Conservation (phyloP, 1,140 invertebrate species). For the Oppia nitens region DNA sequence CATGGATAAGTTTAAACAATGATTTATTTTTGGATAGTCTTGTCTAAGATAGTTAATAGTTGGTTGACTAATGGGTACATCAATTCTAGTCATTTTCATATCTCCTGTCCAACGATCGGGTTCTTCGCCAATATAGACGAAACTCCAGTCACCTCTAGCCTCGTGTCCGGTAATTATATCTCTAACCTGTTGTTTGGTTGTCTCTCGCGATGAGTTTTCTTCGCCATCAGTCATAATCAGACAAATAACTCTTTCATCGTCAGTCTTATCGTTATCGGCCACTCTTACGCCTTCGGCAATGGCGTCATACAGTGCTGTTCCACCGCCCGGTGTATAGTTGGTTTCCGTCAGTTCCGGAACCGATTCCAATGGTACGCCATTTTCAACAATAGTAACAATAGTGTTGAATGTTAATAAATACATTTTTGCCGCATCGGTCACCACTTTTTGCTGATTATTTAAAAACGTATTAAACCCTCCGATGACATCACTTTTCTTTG, state of each 20-base stretch:
- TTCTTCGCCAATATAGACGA: constrained; percentile 2
- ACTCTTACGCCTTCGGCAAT: neutral
- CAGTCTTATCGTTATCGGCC: neutral
- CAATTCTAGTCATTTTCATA: no score
- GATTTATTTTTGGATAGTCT: no score
- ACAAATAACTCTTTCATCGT: constrained; percentile 7
- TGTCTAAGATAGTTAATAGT: no score
- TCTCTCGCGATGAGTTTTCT: constrained; percentile 3
- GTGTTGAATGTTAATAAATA: constrained; percentile 10
- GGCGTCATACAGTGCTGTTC: constrained; percentile 8
- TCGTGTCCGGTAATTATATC: constrained; percentile 1
- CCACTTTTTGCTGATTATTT: constrained; percentile 1
- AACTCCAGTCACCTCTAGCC: constrained; percentile 1
- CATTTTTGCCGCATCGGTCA: neutral
- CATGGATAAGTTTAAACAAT: no score
- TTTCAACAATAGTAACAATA: constrained; percentile 1
- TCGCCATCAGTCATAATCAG: constrained; percentile 10
- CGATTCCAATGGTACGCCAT: constrained; percentile 2
- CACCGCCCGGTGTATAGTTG: constrained; percentile 1
- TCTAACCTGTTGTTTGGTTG: neutral
- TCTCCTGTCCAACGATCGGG: constrained; percentile 9
- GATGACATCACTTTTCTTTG: neutral
- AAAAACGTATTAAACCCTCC: constrained; percentile 8
- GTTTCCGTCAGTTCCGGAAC: neutral
- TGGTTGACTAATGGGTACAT: no score